phyloP scores from a whole-genome alignment of 2,888 invertebrate genomes.

The Buathra laborator region DNA sequence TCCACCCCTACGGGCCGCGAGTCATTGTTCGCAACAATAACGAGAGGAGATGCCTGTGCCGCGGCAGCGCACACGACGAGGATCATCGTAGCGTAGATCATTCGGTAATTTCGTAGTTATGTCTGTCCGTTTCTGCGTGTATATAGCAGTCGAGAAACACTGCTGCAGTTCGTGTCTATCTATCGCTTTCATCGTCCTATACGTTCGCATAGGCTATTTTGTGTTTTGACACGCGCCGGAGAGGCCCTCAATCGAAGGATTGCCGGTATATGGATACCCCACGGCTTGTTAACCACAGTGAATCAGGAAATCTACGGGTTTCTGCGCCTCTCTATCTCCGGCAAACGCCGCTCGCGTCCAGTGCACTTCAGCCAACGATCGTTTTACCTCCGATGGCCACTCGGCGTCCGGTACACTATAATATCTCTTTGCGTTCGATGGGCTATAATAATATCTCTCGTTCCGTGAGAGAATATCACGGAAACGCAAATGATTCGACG shows the following conservation, averaged over 20 bases:
- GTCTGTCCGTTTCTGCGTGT: slow-evolving; percentile 55
- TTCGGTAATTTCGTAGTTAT: slow-evolving; percentile 81
- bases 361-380: slow-evolving; percentile 39
- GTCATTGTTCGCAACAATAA: slow-evolving; percentile 77
- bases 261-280: slow-evolving; percentile 77
- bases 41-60: slow-evolving; percentile 60
- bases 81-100: slow-evolving; percentile 78
- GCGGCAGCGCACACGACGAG: slow-evolving; percentile 69
- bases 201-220: slow-evolving; percentile 73
- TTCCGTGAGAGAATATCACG: slow-evolving; percentile 83
- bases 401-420: not conserved
- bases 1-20: not conserved
- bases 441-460: slow-evolving; percentile 23
- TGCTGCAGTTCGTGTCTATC: slow-evolving; percentile 5
- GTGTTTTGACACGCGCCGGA: slow-evolving; percentile 84
- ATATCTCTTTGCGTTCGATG: not conserved
- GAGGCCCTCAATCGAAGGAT: slow-evolving; percentile 74
- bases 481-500: slow-evolving; percentile 78
- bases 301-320: slow-evolving; percentile 71
- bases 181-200: slow-evolving; percentile 32
- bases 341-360: slow-evolving; percentile 46
- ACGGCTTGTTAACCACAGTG: slow-evolving; percentile 81
- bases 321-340: slow-evolving; percentile 41
- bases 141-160: slow-evolving; percentile 12
- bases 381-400: slow-evolving; percentile 7